Evolutionary conservation across 1,140 invertebrate genomes (phyloP).

Genomic region (Anastrepha ludens): DNA sequence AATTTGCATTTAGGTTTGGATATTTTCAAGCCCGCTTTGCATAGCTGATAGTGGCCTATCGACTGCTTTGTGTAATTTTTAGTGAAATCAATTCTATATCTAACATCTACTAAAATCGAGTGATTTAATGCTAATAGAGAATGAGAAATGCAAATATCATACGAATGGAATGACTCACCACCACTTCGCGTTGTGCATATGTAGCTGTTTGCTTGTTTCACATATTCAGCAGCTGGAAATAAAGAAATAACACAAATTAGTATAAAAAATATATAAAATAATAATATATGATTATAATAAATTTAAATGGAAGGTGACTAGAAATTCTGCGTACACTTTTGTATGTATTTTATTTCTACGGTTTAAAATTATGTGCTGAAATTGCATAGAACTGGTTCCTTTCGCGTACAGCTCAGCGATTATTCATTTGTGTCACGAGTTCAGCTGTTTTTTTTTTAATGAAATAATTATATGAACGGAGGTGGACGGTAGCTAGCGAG

Average conservation of each 20-base stretch:
- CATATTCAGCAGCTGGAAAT: not conserved
- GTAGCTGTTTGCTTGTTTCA: not conserved
- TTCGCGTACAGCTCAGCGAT: too few species aligned
- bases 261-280: too few species aligned
- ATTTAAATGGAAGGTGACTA: too few species aligned
- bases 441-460: too few species aligned
- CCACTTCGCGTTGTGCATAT: not conserved
- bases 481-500: too few species aligned
- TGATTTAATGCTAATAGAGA: not conserved
- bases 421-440: too few species aligned
- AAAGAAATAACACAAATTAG: not conserved
- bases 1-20: slow-evolving; percentile 1
- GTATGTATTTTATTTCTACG: too few species aligned
- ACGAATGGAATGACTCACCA: slow-evolving; percentile 14
- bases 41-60: not conserved
- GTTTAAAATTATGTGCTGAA: too few species aligned
- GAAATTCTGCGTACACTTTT: too few species aligned
- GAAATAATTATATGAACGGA: too few species aligned
- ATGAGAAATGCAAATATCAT: slow-evolving; percentile 16
- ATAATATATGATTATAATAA: too few species aligned
- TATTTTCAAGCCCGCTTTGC: not conserved
- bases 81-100: not conserved
- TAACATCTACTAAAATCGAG: slow-evolving; percentile 19
- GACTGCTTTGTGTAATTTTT: not conserved
- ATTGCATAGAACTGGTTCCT: too few species aligned